Percentiles rank a stretch among this genome's conserved stretches.
These are phyloP conservation scores for Oreochromis tanganicae DNA, from an alignment of 2,113 vertebrate genomes.

Conservation along the genomic window DNA sequence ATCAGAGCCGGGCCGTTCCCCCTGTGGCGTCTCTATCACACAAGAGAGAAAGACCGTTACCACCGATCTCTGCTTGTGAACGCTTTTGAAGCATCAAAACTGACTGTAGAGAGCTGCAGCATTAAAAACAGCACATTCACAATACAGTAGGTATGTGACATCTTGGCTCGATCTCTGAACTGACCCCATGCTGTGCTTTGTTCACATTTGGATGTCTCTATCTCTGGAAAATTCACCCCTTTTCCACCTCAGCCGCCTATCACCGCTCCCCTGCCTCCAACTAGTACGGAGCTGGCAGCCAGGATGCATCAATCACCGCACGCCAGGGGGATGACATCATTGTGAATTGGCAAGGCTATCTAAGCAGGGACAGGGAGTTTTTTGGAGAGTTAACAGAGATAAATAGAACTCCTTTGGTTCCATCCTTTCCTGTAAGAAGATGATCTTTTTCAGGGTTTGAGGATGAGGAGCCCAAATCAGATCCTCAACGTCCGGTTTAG, in stretches of 20 bases:
- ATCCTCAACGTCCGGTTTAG: constrained; percentile 10
- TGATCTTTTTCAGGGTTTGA: constrained; percentile 51
- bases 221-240: constrained; percentile 54
- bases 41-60: neutral
- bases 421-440: constrained; percentile 64
- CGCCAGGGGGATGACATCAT: constrained; percentile 72
- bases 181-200: constrained; percentile 42
- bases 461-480: neutral
- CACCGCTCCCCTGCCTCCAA: constrained; percentile 24
- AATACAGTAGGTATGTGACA: constrained; percentile 18
- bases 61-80: constrained; percentile 9
- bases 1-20: constrained; percentile 44
- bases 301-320: constrained; percentile 70
- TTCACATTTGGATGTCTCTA: constrained; percentile 64
- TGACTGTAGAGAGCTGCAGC: constrained; percentile 11
- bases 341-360: constrained; percentile 67
- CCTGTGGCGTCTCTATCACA: constrained; percentile 31
- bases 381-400: constrained; percentile 63
- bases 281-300: constrained; percentile 52
- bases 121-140: constrained; percentile 1
- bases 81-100: constrained; percentile 50
- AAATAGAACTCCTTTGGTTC: constrained; percentile 61
- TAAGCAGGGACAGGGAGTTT: constrained; percentile 60
- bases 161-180: constrained; percentile 8
- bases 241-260: constrained; percentile 17